Evolutionary conservation across 2,797 vertebrate species (phyloP), one percentile per base, ranked within the genome.

Genomic region (Craterocephalus amniculus): DNA sequence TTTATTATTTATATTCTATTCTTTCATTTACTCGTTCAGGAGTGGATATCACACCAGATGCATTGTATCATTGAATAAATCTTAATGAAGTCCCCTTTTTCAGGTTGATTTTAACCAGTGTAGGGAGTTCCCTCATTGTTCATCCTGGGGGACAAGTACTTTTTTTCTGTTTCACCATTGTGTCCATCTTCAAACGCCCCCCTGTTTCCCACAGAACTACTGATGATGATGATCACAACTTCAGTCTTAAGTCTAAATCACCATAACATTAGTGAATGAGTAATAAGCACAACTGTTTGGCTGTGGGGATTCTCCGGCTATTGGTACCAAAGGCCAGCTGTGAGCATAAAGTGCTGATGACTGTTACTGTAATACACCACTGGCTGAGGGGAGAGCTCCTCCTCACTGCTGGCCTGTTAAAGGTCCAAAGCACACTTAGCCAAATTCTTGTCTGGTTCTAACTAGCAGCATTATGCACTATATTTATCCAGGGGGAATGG

Each of bases 171-270:
- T 55, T 58, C 27, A 55, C 16, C 27, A 14, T 57, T 52, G 27
- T 52, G 67, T 78, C 63, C 73, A 75, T 76, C 83, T 76, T 76
- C 67, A n/a, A 80, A 89, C 86, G 35, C 90, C 88, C 87, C 86
- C 81, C 74, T 60, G 60, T 85, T 93, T 93, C 89, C 85, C 90
- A 92, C 82, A 83, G 72, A 84, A 55, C 57, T 45, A 31, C 52
- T 57, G n/a, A 10, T 70, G 76, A n/a, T 70, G 59, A 52, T 70
- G 57, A 38, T 70, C 65, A 68, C n/a, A 2, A 49, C 59, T 59
- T 34, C 11, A 35, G 36, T 48, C 49, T 43, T 22, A 20, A 65
- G 35, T 83, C 51, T 80, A 72, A 83, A 70, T 86, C 79, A 80
- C 73, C 57, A 16, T 29, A 67, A 56, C 69, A 72, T 55, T 34